Percentiles rank a stretch among this genome's conserved stretches.
Evolutionary conservation across 1,140 invertebrate species (phyloP).

Genomic region (Colletes latitarsis): DNA sequence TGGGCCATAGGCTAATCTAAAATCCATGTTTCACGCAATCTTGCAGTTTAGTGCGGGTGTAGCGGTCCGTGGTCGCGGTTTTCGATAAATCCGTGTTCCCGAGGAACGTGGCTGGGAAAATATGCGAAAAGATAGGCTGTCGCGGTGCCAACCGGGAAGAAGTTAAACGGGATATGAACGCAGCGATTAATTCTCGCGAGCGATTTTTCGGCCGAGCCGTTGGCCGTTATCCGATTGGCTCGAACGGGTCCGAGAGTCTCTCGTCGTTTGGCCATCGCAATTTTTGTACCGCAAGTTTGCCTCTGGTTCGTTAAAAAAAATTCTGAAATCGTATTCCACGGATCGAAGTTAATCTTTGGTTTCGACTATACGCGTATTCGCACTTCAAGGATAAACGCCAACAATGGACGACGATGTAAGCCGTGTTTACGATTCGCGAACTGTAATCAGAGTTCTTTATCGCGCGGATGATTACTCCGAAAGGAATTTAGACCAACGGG

Average conservation of each 20-base stretch:
- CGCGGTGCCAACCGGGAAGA: constrained; percentile 6
- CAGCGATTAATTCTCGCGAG: constrained; percentile 11
- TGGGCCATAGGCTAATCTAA: background rate
- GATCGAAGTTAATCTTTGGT: too few species aligned
- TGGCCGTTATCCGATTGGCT: too few species aligned
- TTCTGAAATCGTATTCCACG: too few species aligned
- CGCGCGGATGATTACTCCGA: background rate
- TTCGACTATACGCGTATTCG: too few species aligned
- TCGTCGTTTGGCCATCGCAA: too few species aligned
- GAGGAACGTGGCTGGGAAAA: background rate
- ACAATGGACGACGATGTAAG: too few species aligned
- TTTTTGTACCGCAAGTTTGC: too few species aligned
- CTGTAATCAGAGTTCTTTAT: background rate
- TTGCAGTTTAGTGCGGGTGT: background rate
- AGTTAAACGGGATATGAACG: constrained; percentile 5
- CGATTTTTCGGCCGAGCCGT: constrained; percentile 7
- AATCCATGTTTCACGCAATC: constrained; percentile 1
- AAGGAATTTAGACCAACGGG: background rate
- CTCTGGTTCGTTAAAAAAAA: too few species aligned
- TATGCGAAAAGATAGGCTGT: constrained; percentile 5
- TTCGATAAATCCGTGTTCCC: background rate
- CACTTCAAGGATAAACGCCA: too few species aligned
- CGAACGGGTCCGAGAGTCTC: too few species aligned
- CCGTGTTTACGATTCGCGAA: too few species aligned
- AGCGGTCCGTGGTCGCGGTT: background rate